A percentile compares a stretch with the other conserved stretches of the same genome.
phyloP scores from a whole-genome alignment of 2,113 vertebrate genomes.

The Tetrao urogallus region DNA sequence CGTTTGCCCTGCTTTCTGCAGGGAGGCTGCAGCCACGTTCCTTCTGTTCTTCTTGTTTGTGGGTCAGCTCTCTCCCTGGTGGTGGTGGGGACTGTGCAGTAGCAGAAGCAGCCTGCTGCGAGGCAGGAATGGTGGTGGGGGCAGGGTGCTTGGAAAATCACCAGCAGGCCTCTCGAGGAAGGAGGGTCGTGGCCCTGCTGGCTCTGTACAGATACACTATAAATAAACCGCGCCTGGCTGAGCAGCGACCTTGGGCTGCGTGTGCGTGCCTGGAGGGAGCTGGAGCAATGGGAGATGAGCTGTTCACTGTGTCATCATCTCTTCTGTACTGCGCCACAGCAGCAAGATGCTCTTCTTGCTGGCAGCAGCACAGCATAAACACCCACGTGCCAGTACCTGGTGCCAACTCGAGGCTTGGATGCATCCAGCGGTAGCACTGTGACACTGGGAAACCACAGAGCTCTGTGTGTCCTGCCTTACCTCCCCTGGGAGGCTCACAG shows the following conservation, averaged over 20 bases:
- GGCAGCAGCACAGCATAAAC: rapidly evolving
- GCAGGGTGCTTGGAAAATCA: not conserved
- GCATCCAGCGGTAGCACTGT: not conserved
- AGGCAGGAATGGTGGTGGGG: not conserved
- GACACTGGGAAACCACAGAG: not conserved
- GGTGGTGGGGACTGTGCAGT: not conserved
- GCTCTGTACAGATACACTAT: not conserved
- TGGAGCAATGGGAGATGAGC: not conserved
- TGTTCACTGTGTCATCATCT: not conserved
- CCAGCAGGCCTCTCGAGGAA: not conserved
- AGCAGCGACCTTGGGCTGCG: not conserved
- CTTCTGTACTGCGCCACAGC: not conserved
- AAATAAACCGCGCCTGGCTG: constrained; percentile 2
- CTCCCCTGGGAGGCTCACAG: rapidly evolving
- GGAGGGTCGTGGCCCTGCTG: not conserved
- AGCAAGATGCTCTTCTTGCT: not conserved
- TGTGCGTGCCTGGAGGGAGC: not conserved
- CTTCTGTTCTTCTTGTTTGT: not conserved
- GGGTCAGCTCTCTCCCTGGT: not conserved
- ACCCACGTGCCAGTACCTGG: rapidly evolving
- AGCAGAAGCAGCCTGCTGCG: not conserved
- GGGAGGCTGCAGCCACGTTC: too few relatives aligned
- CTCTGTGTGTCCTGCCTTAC: rapidly evolving
- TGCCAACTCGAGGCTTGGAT: not conserved
- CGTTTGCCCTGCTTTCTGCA: not conserved